phyloP scores from a whole-genome alignment of 2,888 invertebrate species.

The Incurvaria masculella region DNA sequence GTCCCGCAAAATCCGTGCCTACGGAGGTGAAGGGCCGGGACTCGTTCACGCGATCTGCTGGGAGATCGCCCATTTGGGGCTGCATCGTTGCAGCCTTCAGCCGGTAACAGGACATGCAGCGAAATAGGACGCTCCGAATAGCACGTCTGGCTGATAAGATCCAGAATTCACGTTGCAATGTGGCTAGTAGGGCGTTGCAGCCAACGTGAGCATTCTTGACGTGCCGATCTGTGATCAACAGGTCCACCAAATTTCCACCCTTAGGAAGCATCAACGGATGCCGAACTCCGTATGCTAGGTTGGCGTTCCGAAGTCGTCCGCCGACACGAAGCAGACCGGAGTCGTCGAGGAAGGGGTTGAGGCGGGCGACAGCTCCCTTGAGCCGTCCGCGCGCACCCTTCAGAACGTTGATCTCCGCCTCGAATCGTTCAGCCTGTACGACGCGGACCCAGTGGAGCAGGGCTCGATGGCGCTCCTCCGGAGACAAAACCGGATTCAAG shows the following conservation, averaged over 20 bases:
- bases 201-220: neutral
- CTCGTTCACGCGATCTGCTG: neutral
- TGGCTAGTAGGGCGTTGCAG: neutral
- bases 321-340: neutral
- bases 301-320: neutral
- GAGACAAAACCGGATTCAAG: neutral
- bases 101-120: neutral
- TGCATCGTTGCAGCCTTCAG: neutral
- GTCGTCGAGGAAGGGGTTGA: neutral
- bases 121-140: neutral
- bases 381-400: neutral
- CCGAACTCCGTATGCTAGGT: neutral
- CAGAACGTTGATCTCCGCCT: neutral
- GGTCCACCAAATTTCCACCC: neutral
- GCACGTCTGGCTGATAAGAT: neutral
- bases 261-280: neutral
- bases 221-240: neutral
- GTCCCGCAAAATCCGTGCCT: slow-evolving; percentile 1
- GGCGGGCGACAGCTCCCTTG: neutral
- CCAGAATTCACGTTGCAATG: neutral
- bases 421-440: neutral
- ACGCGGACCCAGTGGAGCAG: neutral
- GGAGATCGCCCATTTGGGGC: slow-evolving; percentile 1
- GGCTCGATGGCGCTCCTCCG: neutral
- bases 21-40: neutral